These are phyloP conservation scores for Ancistrus triradiatus DNA, from an alignment of 2,113 vertebrate genomes.

Conservation along the genomic window DNA sequence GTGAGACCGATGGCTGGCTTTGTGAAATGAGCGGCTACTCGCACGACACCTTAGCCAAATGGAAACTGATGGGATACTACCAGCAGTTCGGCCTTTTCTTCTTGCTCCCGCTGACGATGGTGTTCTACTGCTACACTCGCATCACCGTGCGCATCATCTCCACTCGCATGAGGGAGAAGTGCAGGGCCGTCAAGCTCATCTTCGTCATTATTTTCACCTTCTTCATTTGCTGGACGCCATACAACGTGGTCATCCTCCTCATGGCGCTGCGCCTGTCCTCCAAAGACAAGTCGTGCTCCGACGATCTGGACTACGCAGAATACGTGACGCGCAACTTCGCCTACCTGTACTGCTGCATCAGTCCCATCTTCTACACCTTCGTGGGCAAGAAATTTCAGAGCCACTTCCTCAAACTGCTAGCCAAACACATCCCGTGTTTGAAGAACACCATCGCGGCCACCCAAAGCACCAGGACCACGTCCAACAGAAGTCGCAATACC, in stretches of 20 bases:
- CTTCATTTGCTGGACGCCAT: slow-evolving; percentile 72
- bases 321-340: slow-evolving; percentile 66
- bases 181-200: slow-evolving; percentile 66
- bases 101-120: slow-evolving; percentile 62
- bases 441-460: slow-evolving; percentile 48
- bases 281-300: not conserved
- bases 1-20: fast-evolving
- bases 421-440: slow-evolving; percentile 58
- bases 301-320: slow-evolving; percentile 55
- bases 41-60: slow-evolving; percentile 29
- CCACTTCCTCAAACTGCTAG: slow-evolving; percentile 61
- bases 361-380: slow-evolving; percentile 72
- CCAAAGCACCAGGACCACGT: slow-evolving; percentile 59
- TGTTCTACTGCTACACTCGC: slow-evolving; percentile 66
- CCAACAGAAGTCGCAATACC: slow-evolving; percentile 55
- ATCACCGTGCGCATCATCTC: slow-evolving; percentile 65
- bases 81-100: slow-evolving; percentile 72
- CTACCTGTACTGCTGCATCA: slow-evolving; percentile 71
- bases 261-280: slow-evolving; percentile 44
- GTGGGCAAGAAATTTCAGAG: slow-evolving; percentile 73
- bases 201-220: slow-evolving; percentile 68
- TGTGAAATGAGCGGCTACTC: slow-evolving; percentile 53
- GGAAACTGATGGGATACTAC: slow-evolving; percentile 62
- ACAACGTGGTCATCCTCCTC: slow-evolving; percentile 67
- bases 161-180: slow-evolving; percentile 65